Base-by-base conservation (phyloP, 1,140 invertebrate genomes). In the Heliconius nattereri region DNA sequence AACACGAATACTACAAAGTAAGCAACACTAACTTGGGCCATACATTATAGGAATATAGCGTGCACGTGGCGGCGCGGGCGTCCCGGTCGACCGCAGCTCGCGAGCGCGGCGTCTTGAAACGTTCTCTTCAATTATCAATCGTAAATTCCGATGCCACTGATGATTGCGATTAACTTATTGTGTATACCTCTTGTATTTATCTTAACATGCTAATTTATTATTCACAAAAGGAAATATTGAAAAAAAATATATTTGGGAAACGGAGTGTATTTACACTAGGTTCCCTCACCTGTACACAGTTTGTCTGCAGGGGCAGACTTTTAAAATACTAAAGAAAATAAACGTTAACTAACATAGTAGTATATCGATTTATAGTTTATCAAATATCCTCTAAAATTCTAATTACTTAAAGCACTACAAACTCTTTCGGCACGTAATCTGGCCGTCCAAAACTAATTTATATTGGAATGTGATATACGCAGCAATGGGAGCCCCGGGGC, bases 381-480 rank as follows among this genome's bases (percentile, higher is more conserved):
- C 23, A 66, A 29, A 66, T 66, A 66, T 66, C 11, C 29, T 66
- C 26, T 66, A 23, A 66, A 29, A 6, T 40, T 45, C 75, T 80
- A 82, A 75, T 80, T 76, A 80, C 60, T 73, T 75, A 70, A 49
- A 78, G 72, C 72, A 80, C 70, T 70, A 83, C 45, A 60, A 84
- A 66, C 32, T 73, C 19, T 81, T 93, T 91, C 86, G 90, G 86
- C 87, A 87, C 87, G 87, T 84, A 90, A 89, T 86, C 83, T 82
- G 78, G 81, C 85, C 79, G 85, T 83, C 87, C 84, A 87, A 94
- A 94, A 92, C 89, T 90, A 94, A 94, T 94, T 92, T 91, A 92
- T 92, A 92, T 90, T 85, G 91, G 92, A 94, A 94, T 94, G 92
- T 94, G 92, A 94, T 92, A 89, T 94, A 94, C 89, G 88, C 86